These are phyloP conservation scores for Etheostoma nigrum DNA, from an alignment of 2,797 vertebrate species.

Conservation along the genomic window DNA sequence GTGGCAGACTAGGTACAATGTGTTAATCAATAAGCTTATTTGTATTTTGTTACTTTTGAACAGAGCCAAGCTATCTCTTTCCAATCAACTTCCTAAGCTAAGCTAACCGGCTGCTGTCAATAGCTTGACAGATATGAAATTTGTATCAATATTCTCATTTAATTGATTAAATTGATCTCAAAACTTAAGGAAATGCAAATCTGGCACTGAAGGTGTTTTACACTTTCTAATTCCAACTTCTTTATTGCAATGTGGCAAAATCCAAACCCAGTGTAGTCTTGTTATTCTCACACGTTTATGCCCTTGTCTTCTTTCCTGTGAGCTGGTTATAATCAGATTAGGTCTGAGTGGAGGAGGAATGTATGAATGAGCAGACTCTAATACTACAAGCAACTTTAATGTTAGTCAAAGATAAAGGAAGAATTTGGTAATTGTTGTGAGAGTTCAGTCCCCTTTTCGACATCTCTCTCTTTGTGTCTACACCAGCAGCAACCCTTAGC, in stretches of 20 bases:
- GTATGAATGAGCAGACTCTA: slow-evolving; percentile 42
- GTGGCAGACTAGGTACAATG: neutral
- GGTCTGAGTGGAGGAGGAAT: slow-evolving; percentile 25
- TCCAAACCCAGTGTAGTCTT: slow-evolving; percentile 22
- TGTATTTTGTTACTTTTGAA: neutral
- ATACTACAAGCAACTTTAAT: slow-evolving; percentile 4
- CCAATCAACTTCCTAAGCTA: neutral
- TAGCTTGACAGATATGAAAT: neutral
- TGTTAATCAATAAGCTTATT: neutral
- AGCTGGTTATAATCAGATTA: slow-evolving; percentile 73
- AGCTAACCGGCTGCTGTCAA: neutral
- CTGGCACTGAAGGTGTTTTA: neutral
- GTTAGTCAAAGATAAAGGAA: slow-evolving; percentile 8
- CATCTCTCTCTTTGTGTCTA: slow-evolving; percentile 29
- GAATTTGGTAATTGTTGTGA: slow-evolving; percentile 7
- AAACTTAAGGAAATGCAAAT: neutral
- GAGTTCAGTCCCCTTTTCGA: slow-evolving; percentile 12
- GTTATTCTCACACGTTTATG: slow-evolving; percentile 47
- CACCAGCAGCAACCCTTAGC: slow-evolving; percentile 45
- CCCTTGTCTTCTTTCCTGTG: slow-evolving; percentile 32
- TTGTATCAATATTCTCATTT: neutral
- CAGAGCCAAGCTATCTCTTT: neutral
- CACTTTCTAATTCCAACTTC: slow-evolving; percentile 7
- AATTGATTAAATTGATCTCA: neutral
- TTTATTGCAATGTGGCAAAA: neutral